Evolutionary conservation across 2,888 invertebrate genomes (phyloP), one percentile per base, ranked within the genome.

Genomic region (Apodemia mormo): DNA sequence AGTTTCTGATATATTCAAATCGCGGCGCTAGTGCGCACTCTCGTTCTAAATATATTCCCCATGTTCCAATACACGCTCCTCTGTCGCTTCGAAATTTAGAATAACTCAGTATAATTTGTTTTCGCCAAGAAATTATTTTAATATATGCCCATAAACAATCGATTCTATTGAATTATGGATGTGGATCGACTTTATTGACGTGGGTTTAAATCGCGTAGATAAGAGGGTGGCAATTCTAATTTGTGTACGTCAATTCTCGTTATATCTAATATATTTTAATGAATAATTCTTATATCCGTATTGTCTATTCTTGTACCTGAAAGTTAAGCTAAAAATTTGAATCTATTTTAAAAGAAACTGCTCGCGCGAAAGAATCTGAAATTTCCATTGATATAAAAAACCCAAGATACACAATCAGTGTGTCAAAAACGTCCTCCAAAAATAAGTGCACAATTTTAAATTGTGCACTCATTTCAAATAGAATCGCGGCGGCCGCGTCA

Each of bases 91-190:
- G 61, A 61, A 61, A 61, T 61, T 61, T 61, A 61, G 61, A 61
- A 61, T 61, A 61, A 61, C 30, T 61, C 33, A n/a, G 61, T 61
- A 61, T 61, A 61, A 61, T 61, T 61, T 61, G 61, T 61, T 61
- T 61, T 61, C 37, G 61, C 61, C 61, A 61, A 61, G 61, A 61
- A n/a, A 61, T 61, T 61, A 61, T 61, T 61, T 33, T 33, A 61
- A 61, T 37, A n/a, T 37, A 61, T 61, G 61, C n/a, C 33, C 61
- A 61, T 61, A 61, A 33, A 61, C 61, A 61, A 61, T 37, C 10
- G 37, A 14, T 14, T 37, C 29, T 33, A 33, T 12, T 61, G 61
- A 33, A 61, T 61, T n/a, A 61, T 61, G 12, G 5, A 61, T 61
- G 37, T 33, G 4, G 58, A 30, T 30, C 58, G 58, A 14, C 30